These are phyloP conservation scores for Macrosteles quadrilineatus DNA, from an alignment of 1,140 invertebrate species.

Conservation along the genomic window DNA sequence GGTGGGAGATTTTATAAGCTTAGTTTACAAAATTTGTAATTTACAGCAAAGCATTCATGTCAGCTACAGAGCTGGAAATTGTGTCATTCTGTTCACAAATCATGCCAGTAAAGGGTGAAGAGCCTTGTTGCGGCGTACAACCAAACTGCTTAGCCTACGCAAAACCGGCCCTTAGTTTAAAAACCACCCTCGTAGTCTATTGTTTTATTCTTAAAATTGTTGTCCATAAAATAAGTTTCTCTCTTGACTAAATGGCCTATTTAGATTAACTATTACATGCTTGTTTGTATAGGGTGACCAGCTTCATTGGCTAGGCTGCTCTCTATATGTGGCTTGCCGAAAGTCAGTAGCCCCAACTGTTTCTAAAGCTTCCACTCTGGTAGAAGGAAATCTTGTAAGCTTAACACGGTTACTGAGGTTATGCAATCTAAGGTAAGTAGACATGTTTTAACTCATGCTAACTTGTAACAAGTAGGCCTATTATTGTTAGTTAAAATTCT, in stretches of 20 bases:
- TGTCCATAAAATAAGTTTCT: not conserved
- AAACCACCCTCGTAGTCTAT: not conserved
- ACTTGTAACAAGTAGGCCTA: no score
- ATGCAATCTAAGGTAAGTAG: conserved; percentile 84
- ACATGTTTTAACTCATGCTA: no score
- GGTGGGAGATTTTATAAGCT: not conserved
- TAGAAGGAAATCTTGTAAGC: conserved; percentile 92
- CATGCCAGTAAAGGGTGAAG: no score
- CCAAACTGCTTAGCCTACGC: not conserved
- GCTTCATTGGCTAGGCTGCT: conserved; percentile 93
- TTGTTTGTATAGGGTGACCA: conserved; percentile 76
- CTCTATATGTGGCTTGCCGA: conserved; percentile 88
- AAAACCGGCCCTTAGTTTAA: not conserved
- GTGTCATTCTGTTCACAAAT: no score
- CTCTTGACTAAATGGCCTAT: conserved; percentile 11
- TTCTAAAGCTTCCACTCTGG: conserved; percentile 59
- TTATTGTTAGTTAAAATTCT: no score
- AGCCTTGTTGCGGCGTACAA: no score
- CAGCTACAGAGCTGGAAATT: no score
- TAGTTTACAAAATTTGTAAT: not conserved
- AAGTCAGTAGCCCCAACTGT: conserved; percentile 79
- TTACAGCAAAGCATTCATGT: no score
- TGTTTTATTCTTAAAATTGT: not conserved
- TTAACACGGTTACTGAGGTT: conserved; percentile 83
- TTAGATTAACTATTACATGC: not conserved